Percentiles rank a stretch among this genome's conserved stretches.
phyloP scores from a whole-genome alignment of 2,888 invertebrate species.

The Anarsia innoxiella region DNA sequence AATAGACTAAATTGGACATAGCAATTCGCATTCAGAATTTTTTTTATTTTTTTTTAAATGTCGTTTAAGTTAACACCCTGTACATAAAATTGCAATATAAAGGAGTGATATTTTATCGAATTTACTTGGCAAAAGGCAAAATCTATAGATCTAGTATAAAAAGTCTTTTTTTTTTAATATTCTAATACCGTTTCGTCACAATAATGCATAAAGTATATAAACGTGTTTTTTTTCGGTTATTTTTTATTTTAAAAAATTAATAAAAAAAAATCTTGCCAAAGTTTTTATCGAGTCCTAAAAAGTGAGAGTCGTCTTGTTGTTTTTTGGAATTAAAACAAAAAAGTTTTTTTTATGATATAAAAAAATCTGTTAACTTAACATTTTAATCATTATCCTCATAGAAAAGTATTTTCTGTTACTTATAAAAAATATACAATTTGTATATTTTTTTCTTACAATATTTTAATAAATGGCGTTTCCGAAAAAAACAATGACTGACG shows the following conservation, averaged over 20 bases:
- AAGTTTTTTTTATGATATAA: not conserved
- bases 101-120: constrained; percentile 64
- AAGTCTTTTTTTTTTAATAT: constrained; percentile 19
- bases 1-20: too few species aligned
- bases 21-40: too few species aligned
- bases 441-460: too few species aligned
- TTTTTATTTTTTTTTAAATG: too few species aligned
- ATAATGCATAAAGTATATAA: too few species aligned
- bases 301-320: not conserved
- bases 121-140: constrained; percentile 56
- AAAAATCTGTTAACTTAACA: too few species aligned
- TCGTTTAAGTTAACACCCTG: too few species aligned
- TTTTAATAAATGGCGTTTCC: too few species aligned
- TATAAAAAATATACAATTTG: too few species aligned
- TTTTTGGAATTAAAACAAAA: constrained; percentile 14
- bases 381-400: too few species aligned
- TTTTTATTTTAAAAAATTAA: constrained; percentile 22
- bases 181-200: constrained; percentile 32
- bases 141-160: constrained; percentile 26
- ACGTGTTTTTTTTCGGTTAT: constrained; percentile 18
- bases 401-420: too few species aligned
- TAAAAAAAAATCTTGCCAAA: constrained; percentile 26
- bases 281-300: constrained; percentile 18
- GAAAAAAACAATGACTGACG: not conserved
- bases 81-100: not conserved